Evolutionary conservation across 2,113 vertebrate genomes (phyloP).

Genomic region (Passer montanus): DNA sequence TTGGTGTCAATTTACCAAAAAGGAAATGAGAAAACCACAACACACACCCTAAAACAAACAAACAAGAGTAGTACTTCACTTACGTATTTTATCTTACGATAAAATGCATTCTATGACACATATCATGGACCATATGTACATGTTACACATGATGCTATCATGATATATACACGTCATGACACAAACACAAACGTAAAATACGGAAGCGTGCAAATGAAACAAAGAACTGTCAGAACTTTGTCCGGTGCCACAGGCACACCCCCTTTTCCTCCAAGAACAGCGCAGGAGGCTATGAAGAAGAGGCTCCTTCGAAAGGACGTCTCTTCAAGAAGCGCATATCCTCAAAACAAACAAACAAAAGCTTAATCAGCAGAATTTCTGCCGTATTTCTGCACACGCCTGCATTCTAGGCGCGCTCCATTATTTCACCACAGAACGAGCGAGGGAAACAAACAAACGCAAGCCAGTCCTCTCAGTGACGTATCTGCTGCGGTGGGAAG

Average conservation of each 20-base stretch:
- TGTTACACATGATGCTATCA: too few species aligned
- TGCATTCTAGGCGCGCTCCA: background rate
- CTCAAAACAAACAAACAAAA: background rate
- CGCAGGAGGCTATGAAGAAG: background rate
- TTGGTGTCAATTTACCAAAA: accelerated
- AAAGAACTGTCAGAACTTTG: background rate
- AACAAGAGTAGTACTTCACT: background rate
- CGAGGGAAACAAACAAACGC: too few species aligned
- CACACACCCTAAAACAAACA: background rate
- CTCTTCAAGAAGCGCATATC: background rate
- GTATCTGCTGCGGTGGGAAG: accelerated
- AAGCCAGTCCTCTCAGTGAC: background rate
- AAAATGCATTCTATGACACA: too few species aligned
- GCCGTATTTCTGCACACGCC: accelerated
- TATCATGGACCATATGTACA: background rate
- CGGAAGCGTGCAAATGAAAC: accelerated
- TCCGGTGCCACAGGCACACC: accelerated
- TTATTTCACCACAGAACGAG: background rate
- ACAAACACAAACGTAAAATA: background rate
- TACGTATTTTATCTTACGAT: accelerated
- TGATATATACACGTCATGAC: background rate
- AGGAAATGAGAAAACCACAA: background rate
- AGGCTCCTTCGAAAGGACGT: background rate
- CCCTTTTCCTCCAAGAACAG: background rate
- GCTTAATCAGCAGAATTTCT: background rate